These are phyloP conservation scores for Ceyx erithaca DNA, from an alignment of 2,797 vertebrate species.

Conservation along the genomic window DNA sequence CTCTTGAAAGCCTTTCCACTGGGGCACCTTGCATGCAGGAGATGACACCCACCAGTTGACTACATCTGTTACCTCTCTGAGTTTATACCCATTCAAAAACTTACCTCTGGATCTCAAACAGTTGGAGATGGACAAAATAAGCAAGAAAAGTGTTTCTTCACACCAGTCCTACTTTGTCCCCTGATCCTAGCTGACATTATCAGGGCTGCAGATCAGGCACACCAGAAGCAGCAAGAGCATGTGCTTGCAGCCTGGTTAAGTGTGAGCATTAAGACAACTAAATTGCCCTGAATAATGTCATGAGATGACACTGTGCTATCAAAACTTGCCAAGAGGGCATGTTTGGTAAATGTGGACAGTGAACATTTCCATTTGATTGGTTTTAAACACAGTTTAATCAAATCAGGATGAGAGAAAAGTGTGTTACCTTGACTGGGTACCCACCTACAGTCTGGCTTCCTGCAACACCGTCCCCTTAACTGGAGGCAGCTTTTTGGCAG, in stretches of 20 bases:
- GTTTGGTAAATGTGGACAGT: background rate
- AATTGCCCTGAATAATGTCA: background rate
- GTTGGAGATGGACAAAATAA: background rate
- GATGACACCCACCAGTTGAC: background rate
- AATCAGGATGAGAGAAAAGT: background rate
- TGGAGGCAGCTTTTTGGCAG: constrained; percentile 70
- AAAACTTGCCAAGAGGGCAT: background rate
- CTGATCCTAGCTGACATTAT: background rate
- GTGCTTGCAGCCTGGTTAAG: background rate
- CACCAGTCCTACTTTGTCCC: background rate
- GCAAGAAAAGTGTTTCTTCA: background rate
- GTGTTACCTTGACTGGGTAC: constrained; percentile 71
- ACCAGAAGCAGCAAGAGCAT: background rate
- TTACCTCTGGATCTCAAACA: constrained; percentile 27
- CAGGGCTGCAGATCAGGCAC: background rate
- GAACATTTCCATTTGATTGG: background rate
- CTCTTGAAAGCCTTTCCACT: background rate
- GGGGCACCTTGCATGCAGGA: background rate
- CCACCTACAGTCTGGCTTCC: constrained; percentile 81
- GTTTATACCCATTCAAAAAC: background rate
- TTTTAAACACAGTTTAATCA: constrained; percentile 38
- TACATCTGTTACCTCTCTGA: background rate
- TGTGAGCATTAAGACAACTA: background rate
- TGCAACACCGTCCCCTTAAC: constrained; percentile 69
- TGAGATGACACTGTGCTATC: background rate